A percentile compares a stretch with the other conserved stretches of the same genome.
Evolutionary conservation across 2,113 vertebrate genomes (phyloP).

Genomic region (Apteryx owenii): DNA sequence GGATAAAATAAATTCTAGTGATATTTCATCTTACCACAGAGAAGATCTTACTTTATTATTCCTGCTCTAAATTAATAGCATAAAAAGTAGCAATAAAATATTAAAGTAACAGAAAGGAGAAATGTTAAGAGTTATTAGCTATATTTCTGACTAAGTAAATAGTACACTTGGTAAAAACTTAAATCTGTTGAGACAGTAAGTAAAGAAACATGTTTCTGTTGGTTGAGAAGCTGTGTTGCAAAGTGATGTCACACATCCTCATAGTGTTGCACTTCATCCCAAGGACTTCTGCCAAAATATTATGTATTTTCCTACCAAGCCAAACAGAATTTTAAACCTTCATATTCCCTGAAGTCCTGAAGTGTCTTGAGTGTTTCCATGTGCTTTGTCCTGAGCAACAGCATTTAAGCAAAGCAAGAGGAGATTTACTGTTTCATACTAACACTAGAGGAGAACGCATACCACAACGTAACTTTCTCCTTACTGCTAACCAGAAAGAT

Average conservation of each 20-base stretch:
- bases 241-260: not conserved
- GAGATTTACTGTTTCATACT: slow-evolving; percentile 1
- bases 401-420: not conserved
- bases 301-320: not conserved
- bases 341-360: not conserved
- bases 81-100: not conserved
- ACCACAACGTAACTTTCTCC: not conserved
- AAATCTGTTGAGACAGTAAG: not conserved
- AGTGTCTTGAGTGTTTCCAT: not conserved
- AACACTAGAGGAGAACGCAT: not conserved
- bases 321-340: not conserved
- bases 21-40: slow-evolving; percentile 1
- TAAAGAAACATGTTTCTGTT: not conserved
- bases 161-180: not conserved
- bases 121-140: not conserved
- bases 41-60: slow-evolving; percentile 41
- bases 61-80: slow-evolving; percentile 11
- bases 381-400: not conserved
- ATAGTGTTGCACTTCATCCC: not conserved
- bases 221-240: not conserved
- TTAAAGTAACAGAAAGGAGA: not conserved
- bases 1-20: slow-evolving; percentile 10
- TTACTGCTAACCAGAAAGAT: slow-evolving; percentile 14
- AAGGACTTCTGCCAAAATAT: not conserved
- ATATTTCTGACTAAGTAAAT: not conserved